Base-by-base conservation (phyloP, 2,797 vertebrate species). In the Cygnus olor region DNA sequence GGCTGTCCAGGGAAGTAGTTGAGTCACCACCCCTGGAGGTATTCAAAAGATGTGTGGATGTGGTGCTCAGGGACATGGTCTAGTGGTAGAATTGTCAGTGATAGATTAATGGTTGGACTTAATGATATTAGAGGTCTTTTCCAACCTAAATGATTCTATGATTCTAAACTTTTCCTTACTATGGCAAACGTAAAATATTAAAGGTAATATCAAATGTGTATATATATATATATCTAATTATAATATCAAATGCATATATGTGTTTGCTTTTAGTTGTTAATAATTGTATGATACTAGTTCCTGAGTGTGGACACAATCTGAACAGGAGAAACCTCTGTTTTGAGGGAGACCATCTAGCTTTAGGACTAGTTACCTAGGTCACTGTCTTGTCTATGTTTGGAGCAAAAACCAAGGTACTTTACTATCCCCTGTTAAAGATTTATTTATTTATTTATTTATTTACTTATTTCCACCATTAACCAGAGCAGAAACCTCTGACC, bases 351-450 rank as follows among this genome's bases (percentile, higher is more conserved):
- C 3, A 12, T 21, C 7, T 40, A 54, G 15, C 12, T 42, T 79
- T 61, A 76, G 8, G 9, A 49, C 14, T 87, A 1, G 1, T 65
- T 72, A 27, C 49, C 7, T 32, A 42, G 8, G 18, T 49, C 4
- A 2, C 6, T 45, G 17, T 28, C 5, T 14, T 38, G 15, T 3
- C 24, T 51, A 10, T 42, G 2, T 58, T 22, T 70, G 47, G 21
- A 78, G 10, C 10, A 78, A 28, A 4, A 54, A 45, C 4, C 0
- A 4, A 32, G 8, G 4, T 6, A 24, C 3, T 1, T 17, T 38
- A n/a, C 9, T 8, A 10, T 66, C 5, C 2, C 10, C 10, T 42
- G 11, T 22, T 25, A 44, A 54, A 65, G 6, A 47, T 20, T 19
- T 44, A 44, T 44, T 44, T 14, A 14, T 40, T 14, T 42, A 40